Evolutionary conservation across 2,888 invertebrate genomes (phyloP).

Genomic region (Tenthredo notha): DNA sequence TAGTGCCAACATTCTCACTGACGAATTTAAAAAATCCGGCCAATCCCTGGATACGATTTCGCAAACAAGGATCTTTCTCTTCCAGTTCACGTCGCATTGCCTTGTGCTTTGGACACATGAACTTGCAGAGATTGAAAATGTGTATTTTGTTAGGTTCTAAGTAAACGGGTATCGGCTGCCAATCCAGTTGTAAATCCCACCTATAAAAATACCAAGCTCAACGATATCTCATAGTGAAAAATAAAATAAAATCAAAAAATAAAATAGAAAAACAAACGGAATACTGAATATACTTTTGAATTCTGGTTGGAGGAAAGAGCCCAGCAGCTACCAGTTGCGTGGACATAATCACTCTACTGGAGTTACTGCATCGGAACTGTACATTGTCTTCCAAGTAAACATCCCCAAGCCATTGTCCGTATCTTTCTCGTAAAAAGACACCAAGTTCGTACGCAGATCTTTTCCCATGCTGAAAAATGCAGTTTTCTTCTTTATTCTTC

Average conservation of each 20-base stretch:
- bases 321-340: constrained; percentile 46
- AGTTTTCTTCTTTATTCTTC: background rate
- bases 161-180: constrained; percentile 26
- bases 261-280: too few relatives aligned
- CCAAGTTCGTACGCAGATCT: constrained; percentile 44
- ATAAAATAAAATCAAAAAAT: too few relatives aligned
- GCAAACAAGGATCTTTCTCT: background rate
- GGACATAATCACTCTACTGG: background rate
- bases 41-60: constrained; percentile 4
- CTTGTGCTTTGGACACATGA: background rate
- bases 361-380: constrained; percentile 23
- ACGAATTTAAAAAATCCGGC: constrained; percentile 39
- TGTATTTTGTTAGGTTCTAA: background rate
- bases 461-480: constrained; percentile 42
- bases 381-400: constrained; percentile 24
- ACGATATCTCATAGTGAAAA: background rate
- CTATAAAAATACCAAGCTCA: background rate
- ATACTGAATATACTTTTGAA: constrained; percentile 79
- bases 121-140: background rate
- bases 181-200: constrained; percentile 40
- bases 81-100: background rate
- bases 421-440: constrained; percentile 16
- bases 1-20: constrained; percentile 22
- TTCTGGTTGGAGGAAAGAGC: constrained; percentile 82
- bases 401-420: constrained; percentile 29